Evolutionary conservation across 2,888 invertebrate genomes (phyloP).

Genomic region (Aphelenchoides bicaudatus): DNA sequence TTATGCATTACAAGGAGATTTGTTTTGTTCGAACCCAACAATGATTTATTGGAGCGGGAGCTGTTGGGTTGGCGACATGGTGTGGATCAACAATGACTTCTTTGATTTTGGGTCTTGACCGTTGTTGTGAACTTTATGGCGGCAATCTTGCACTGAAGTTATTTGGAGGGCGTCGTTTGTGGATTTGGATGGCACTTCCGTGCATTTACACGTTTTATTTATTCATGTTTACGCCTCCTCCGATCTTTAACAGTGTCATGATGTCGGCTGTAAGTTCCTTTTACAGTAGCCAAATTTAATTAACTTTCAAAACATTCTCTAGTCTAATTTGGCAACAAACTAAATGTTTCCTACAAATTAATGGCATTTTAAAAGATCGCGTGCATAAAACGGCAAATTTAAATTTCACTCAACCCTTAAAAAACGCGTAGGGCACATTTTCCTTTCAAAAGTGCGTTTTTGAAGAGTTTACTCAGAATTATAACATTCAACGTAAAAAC

Average conservation of each 20-base stretch:
- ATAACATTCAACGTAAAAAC: too few species aligned
- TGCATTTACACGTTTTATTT: neutral
- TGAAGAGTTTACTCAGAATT: too few species aligned
- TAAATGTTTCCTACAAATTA: too few species aligned
- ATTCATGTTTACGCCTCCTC: conserved; percentile 2
- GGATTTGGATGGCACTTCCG: conserved; percentile 2
- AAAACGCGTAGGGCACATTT: too few species aligned
- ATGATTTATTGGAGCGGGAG: conserved; percentile 6
- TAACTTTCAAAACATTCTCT: too few species aligned
- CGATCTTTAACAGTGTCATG: neutral
- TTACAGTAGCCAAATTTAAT: too few species aligned
- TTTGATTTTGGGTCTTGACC: conserved; percentile 4
- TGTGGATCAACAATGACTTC: neutral
- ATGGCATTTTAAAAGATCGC: too few species aligned
- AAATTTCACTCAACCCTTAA: too few species aligned
- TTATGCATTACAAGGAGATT: neutral
- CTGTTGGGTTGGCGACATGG: conserved; percentile 16
- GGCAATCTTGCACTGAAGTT: neutral
- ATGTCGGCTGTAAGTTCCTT: too few species aligned
- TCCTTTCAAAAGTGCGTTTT: too few species aligned
- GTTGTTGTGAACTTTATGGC: conserved; percentile 3
- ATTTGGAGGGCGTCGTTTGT: neutral
- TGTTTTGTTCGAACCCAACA: neutral
- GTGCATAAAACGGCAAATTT: too few species aligned
- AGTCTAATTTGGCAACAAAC: too few species aligned